Evolutionary conservation across 2,113 vertebrate genomes (phyloP), one percentile per base, ranked within the genome.

Genomic region (Anguilla rostrata): DNA sequence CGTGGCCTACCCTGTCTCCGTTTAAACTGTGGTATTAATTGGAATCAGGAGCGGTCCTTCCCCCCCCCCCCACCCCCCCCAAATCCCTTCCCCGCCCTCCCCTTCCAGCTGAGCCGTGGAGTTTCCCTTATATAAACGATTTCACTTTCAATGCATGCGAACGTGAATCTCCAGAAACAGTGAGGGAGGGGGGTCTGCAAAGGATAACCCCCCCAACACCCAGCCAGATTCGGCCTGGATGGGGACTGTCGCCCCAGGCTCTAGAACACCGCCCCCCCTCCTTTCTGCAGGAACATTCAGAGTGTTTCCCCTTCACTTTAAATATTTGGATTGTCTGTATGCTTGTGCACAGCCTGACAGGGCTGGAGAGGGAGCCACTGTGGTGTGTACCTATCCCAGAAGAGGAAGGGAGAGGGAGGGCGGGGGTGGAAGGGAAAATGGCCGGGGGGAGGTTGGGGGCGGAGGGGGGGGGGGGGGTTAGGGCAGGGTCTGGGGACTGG

Each of bases 291-390:
- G 81, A 86, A 89, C 88, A 84, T 90, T 90, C 88, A 91, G 89
- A 91, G 87, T 84, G 78, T 91, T 92, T 90, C 87, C 87, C 85
- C 84, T 43, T 81, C 29, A 80, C 80, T 92, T 91, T 90, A 92
- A 93, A 95, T 93, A 92, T 94, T 94, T 93, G 92, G 86, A 90
- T 85, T 90, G 86, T 40, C 56, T 60, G 87, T 88, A 86, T 81
- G 66, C 84, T 39, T 81, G 87, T 82, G 84, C 89, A 7, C 75
- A 39, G 41, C 46, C 53, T 83, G 86, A 87, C 86, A 83, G 81
- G 49, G 81, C 81, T 16, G 29, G 63, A 39, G 81, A 49, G 34
- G 34, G 81, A 49, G 63, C 86, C 43, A 46, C 86, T 87, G 86
- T 71, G 71, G 81, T 78, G 81, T 87, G 43, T 83, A 78, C 78